These are phyloP conservation scores for Temnothorax ravouxi DNA, from an alignment of 2,888 invertebrate species.

Conservation along the genomic window DNA sequence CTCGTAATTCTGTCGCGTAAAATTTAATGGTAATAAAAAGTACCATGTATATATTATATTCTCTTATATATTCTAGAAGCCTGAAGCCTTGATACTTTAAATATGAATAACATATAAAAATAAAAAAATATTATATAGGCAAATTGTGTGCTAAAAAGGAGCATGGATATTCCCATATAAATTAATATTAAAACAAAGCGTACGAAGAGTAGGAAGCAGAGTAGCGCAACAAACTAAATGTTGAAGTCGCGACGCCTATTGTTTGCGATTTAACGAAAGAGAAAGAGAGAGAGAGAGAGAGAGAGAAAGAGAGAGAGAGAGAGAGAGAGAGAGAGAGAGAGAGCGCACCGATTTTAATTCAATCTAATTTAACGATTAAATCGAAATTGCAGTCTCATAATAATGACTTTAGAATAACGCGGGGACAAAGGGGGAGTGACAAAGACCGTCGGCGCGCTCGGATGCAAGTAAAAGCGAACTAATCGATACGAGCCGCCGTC, in stretches of 20 bases:
- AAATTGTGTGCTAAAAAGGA: neutral
- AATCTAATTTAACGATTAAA: constrained; percentile 22
- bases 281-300: neutral
- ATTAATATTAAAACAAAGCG: constrained; percentile 5
- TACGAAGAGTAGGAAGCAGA: neutral
- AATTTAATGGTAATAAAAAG: neutral
- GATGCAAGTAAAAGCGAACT: constrained; percentile 64
- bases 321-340: neutral
- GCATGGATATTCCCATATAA: neutral
- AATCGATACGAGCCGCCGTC: constrained; percentile 79
- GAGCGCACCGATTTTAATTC: neutral
- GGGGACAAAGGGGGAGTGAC: constrained; percentile 50
- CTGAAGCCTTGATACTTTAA: neutral
- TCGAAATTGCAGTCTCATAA: constrained; percentile 3
- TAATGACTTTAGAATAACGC: constrained; percentile 3
- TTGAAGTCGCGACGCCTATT: neutral
- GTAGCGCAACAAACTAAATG: neutral
- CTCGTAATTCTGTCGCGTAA: constrained; percentile 13
- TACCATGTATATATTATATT: neutral
- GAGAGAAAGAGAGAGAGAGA: too few species aligned
- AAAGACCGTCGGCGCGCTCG: constrained; percentile 7
- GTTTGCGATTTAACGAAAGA: neutral
- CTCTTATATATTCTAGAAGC: neutral
- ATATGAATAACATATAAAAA: neutral
- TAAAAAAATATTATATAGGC: neutral